Base-by-base conservation (phyloP, 1,140 invertebrate species). In the Eubasilissa regina region DNA sequence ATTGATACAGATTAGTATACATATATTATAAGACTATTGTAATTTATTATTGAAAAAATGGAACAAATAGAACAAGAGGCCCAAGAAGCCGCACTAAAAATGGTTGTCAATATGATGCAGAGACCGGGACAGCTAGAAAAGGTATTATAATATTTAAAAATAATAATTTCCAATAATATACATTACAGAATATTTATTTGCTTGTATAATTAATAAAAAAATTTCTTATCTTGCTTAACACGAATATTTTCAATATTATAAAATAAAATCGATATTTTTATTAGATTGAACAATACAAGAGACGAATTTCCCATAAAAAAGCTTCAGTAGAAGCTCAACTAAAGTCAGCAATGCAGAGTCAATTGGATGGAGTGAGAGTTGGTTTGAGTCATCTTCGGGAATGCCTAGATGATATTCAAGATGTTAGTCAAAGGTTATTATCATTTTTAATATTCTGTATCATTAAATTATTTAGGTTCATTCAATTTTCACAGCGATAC, bases 311-410 rank as follows among this genome's bases (percentile, higher is more conserved):
- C 11, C 89, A 95, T 15, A 96, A 97, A 80, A 95, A 99, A 89
- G 96, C 96, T 0, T 98, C 98, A 7, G 96, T 98, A 25, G 98
- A 99, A 89, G 97, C 97, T 12, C 96, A 98, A 92, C 87, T 99
- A 15, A 99, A 99, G 89, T 98, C 97, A n/a, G 97, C 97, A 7
- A 97, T 99, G 90, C 98, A 99, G 89, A 97, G 97, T 84, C 98
- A 99, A 88, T 87, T 99, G 51, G 98, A 99, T 89, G 98, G 97
- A 0, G 98, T 99, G 0, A 92, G 95, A 84, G 95, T 96, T 11
- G 98, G 98, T 0, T 91, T 99, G n/a, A 94, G 95, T 84, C 96
- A 99, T 85, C 88, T 99, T 13, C 92, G 96, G 83, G 91, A 92
- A 43, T 95, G 96, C 55, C 88, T 97, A 21, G 91, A 94, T 84